Conservation (phyloP, 2,888 invertebrate species). For the Hedychridium roseum region DNA sequence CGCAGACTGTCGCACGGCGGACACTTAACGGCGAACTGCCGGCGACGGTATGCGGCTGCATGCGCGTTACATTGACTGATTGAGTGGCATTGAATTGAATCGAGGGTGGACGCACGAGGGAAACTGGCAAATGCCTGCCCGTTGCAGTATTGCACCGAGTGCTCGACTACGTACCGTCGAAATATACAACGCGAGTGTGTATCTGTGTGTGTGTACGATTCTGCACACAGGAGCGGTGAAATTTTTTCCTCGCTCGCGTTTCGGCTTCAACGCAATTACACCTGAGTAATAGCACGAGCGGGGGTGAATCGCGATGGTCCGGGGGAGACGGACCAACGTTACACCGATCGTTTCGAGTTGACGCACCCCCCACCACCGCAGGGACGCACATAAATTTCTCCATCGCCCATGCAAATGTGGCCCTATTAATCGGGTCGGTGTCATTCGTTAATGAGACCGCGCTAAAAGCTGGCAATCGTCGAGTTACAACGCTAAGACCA, state of each 20-base stretch:
- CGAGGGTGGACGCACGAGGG: conserved; percentile 45
- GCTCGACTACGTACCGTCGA: conserved; percentile 17
- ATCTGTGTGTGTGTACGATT: conserved; percentile 16
- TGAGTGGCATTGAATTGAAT: conserved; percentile 63
- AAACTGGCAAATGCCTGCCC: conserved; percentile 52
- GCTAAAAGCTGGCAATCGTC: too few relatives aligned
- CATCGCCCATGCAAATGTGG: too few relatives aligned
- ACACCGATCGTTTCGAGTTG: conserved; percentile 20
- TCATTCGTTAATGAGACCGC: too few relatives aligned
- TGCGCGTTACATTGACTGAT: conserved; percentile 62
- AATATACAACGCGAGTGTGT: background rate
- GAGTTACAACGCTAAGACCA: too few relatives aligned
- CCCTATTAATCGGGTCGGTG: too few relatives aligned
- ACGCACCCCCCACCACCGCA: conserved; percentile 22
- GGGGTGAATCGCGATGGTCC: too few relatives aligned
- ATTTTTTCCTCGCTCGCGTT: conserved; percentile 10
- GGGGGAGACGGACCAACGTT: conserved; percentile 27
- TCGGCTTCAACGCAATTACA: conserved; percentile 51
- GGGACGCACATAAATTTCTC: too few relatives aligned
- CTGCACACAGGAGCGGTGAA: conserved; percentile 9
- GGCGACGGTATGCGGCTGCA: conserved; percentile 44
- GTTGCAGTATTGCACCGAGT: conserved; percentile 41
- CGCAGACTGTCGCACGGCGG: conserved; percentile 8
- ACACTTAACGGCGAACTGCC: conserved; percentile 40
- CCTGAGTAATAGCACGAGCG: conserved; percentile 54